A percentile compares a stretch with the other conserved stretches of the same genome.
These are phyloP conservation scores for Lymantria monacha DNA, from an alignment of 2,888 invertebrate species.

Conservation along the genomic window DNA sequence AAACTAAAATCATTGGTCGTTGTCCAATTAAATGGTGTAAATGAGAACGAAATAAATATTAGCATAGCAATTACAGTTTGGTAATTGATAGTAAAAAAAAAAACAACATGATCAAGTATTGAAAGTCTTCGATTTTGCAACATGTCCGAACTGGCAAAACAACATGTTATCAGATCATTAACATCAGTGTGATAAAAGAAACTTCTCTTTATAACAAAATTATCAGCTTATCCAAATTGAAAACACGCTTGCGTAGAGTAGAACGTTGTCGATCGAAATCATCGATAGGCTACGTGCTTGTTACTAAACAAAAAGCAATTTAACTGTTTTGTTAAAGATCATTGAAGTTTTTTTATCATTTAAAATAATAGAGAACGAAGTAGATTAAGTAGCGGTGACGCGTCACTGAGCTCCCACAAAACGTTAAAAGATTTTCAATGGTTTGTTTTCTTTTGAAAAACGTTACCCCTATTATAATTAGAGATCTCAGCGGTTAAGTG, in stretches of 20 bases:
- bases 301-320: constrained; percentile 66
- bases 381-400: constrained; percentile 57
- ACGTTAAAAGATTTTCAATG: constrained; percentile 73
- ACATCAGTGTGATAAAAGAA: constrained; percentile 14
- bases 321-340: constrained; percentile 67
- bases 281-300: constrained; percentile 47
- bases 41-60: constrained; percentile 45
- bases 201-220: constrained; percentile 28
- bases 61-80: constrained; percentile 8
- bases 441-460: constrained; percentile 68
- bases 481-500: constrained; percentile 66
- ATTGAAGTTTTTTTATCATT: constrained; percentile 63
- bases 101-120: constrained; percentile 1
- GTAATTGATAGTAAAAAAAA: constrained; percentile 13
- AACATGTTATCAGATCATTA: constrained; percentile 28
- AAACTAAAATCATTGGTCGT: constrained; percentile 51
- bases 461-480: constrained; percentile 66
- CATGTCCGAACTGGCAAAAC: constrained; percentile 5
- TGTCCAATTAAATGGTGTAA: constrained; percentile 23
- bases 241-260: constrained; percentile 34
- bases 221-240: constrained; percentile 45
- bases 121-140: constrained; percentile 3
- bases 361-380: constrained; percentile 54
- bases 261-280: constrained; percentile 50
- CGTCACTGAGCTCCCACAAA: constrained; percentile 67